Base-by-base conservation (phyloP, 2,797 vertebrate genomes). In the Bovichtus variegatus region DNA sequence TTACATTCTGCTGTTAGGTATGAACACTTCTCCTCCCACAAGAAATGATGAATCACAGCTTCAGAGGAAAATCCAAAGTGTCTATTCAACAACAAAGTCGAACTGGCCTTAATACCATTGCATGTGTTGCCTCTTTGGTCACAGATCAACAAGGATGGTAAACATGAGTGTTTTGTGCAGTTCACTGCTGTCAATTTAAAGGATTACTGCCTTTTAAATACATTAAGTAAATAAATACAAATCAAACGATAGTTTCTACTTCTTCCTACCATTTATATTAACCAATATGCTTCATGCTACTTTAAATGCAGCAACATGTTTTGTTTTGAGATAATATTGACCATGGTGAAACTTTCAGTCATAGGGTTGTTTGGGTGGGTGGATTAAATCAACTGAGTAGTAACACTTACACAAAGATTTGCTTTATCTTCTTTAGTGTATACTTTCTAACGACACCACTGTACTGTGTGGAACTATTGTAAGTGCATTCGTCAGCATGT, bases 261-360 rank as follows among this genome's bases (percentile, higher is more conserved):
- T 21, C 27, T 12, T 10, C 36, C 53, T 25, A 6, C 16, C 47
- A 53, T 47, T 55, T 69, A 27, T 31, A 54, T 41, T 40, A 49
- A 61, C 13, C 29, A 62, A 46, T 31, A 61, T 46, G 41, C 46
- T 44, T 40, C 19, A 44, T 63, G 34, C 13, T 23, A 11, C 36
- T 57, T 43, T 27, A 19, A 43, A 54, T 49, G 31, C 38, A 57
- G 41, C 49, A 41, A 6, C 19, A 50, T 55, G 57, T 57, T 38
- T 58, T 9, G 1, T 38, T 46, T 74, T 81, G 51, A 71, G 65
- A 62, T 83, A 67, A 84, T 76, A 76, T 76, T 83, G 80, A 79
- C 64, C 76, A 60, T 25, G 25, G 69, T 76, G 74, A 51, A 70
- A 68, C 75, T 50, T 64, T 59, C 46, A 67, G 66, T 67, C 58